Evolutionary conservation across 2,113 vertebrate genomes (phyloP).

Genomic region (Dolichallabes microphthalmus): DNA sequence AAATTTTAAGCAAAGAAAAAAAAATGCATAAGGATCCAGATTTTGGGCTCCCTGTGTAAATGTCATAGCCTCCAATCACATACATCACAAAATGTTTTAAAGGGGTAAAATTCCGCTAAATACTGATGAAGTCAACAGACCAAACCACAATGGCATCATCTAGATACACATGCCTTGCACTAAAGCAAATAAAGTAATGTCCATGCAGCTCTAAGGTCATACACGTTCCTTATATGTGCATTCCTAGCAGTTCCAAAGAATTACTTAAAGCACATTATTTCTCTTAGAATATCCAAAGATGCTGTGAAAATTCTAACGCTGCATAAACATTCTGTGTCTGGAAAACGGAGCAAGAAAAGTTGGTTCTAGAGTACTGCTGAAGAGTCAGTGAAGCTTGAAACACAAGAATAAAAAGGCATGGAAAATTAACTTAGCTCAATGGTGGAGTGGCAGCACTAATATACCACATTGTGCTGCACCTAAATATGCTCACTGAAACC

Average conservation of each 20-base stretch:
- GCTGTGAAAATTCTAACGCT: constrained; percentile 5
- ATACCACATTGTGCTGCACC: not conserved
- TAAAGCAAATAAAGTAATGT: constrained; percentile 10
- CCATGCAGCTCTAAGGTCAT: constrained; percentile 39
- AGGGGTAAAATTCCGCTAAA: not conserved
- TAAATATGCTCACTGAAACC: constrained; percentile 30
- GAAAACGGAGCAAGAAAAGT: constrained; percentile 6
- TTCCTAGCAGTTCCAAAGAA: constrained; percentile 7
- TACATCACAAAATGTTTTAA: not conserved
- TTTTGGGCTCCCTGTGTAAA: not conserved
- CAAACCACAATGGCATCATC: constrained; percentile 16
- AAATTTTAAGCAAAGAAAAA: too few species aligned
- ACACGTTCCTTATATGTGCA: constrained; percentile 1
- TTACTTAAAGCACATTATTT: not conserved
- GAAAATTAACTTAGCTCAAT: not conserved
- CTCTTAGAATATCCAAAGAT: not conserved
- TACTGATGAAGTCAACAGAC: constrained; percentile 18
- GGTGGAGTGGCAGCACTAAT: not conserved
- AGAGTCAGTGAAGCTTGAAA: constrained; percentile 24
- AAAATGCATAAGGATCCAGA: too few species aligned
- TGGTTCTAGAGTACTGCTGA: constrained; percentile 20
- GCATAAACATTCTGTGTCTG: constrained; percentile 16
- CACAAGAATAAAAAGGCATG: not conserved
- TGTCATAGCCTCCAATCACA: not conserved
- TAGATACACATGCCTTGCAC: constrained; percentile 39